These are phyloP conservation scores for Trimorus sp. DNA, from an alignment of 2,888 invertebrate species.

Conservation along the genomic window DNA sequence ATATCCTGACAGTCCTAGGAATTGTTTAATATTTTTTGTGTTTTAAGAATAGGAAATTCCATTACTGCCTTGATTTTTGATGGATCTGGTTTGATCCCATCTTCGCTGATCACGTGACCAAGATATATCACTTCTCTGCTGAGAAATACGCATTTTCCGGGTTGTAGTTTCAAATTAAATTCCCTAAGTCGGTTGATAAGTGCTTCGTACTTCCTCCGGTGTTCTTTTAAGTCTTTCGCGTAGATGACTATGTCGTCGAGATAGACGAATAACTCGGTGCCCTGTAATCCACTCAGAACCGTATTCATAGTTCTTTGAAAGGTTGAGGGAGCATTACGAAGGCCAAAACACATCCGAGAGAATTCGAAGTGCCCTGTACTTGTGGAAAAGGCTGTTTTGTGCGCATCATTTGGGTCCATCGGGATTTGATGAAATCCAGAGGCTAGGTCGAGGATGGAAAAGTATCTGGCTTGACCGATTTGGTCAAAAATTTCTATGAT, in stretches of 20 bases:
- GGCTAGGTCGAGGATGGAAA: slow-evolving; percentile 47
- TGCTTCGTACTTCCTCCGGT: slow-evolving; percentile 46
- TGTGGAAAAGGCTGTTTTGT: slow-evolving; percentile 16
- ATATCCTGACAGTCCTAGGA: background rate
- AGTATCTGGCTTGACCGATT: slow-evolving; percentile 48
- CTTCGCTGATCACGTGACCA: slow-evolving; percentile 64
- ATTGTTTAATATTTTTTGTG: background rate
- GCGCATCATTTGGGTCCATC: slow-evolving; percentile 1
- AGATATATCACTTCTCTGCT: slow-evolving; percentile 64
- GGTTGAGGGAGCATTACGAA: background rate
- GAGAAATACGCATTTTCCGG: slow-evolving; percentile 70
- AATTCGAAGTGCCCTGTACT: slow-evolving; percentile 5
- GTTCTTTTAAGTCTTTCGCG: slow-evolving; percentile 51
- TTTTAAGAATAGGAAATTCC: background rate
- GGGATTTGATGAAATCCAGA: slow-evolving; percentile 54
- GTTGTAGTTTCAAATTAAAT: slow-evolving; percentile 61
- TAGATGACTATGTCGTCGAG: slow-evolving; percentile 65
- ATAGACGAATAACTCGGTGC: slow-evolving; percentile 53
- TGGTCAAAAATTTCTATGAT: slow-evolving; percentile 53
- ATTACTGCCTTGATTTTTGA: slow-evolving; percentile 50
- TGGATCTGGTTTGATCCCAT: slow-evolving; percentile 59
- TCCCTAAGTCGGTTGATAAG: slow-evolving; percentile 55
- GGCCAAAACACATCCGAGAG: background rate
- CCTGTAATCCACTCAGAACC: slow-evolving; percentile 69
- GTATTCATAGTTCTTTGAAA: slow-evolving; percentile 77